phyloP scores from a whole-genome alignment of 2,888 invertebrate species.

The Proisotoma minuta region DNA sequence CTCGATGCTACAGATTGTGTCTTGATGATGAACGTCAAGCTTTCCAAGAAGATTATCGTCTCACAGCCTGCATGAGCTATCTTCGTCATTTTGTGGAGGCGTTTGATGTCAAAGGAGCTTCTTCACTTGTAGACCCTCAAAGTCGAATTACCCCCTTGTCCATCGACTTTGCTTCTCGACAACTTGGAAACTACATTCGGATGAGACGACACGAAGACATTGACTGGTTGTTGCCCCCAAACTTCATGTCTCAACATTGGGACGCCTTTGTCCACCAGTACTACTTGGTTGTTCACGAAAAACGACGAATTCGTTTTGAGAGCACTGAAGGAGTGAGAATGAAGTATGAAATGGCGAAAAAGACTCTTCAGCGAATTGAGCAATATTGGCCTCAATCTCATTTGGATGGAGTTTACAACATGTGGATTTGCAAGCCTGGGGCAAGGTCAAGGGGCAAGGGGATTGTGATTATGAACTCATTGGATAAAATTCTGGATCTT shows the following conservation, averaged over 20 bases:
- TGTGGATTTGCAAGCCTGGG: slow-evolving; percentile 94
- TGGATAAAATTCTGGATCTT: slow-evolving; percentile 74
- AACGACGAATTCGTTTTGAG: slow-evolving; percentile 44
- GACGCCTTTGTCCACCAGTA: slow-evolving; percentile 72
- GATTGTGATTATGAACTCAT: slow-evolving; percentile 76
- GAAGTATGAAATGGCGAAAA: slow-evolving; percentile 57
- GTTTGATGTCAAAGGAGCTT: slow-evolving; percentile 56
- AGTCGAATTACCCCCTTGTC: slow-evolving; percentile 51
- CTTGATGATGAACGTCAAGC: slow-evolving; percentile 75
- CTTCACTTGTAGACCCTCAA: slow-evolving; percentile 51
- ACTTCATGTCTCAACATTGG: slow-evolving; percentile 72
- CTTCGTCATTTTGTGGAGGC: slow-evolving; percentile 70
- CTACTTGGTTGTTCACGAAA: slow-evolving; percentile 61
- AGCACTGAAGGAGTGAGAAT: slow-evolving; percentile 48
- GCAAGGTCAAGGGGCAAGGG: slow-evolving; percentile 88
- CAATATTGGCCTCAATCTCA: slow-evolving; percentile 76
- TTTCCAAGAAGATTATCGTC: slow-evolving; percentile 81
- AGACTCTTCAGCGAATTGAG: slow-evolving; percentile 62
- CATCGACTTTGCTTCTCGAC: slow-evolving; percentile 74
- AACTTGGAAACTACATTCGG: slow-evolving; percentile 64
- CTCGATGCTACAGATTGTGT: slow-evolving; percentile 78
- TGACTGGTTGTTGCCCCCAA: slow-evolving; percentile 52
- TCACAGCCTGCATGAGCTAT: slow-evolving; percentile 80
- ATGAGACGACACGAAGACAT: slow-evolving; percentile 63
- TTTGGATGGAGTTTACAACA: slow-evolving; percentile 78